Evolutionary conservation across 2,797 vertebrate species (phyloP).

Genomic region (Erethizon dorsatum): DNA sequence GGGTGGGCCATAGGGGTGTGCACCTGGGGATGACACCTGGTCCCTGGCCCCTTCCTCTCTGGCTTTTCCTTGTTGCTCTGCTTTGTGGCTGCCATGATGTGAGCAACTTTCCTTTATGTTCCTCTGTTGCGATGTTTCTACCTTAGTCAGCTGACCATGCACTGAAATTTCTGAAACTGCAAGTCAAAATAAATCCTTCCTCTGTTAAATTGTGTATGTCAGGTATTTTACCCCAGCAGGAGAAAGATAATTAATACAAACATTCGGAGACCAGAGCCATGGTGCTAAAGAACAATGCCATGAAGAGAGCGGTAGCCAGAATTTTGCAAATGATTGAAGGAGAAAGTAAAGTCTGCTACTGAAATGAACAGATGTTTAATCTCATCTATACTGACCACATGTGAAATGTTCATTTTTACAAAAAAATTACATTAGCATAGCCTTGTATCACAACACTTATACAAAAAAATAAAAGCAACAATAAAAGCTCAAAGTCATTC

Average conservation of each 20-base stretch:
- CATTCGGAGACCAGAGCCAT: fast-evolving
- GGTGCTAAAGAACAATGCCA: no score
- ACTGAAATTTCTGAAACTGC: background rate
- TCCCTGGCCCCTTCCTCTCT: background rate
- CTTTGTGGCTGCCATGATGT: no score
- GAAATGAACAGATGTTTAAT: background rate
- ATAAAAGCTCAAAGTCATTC: background rate
- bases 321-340: background rate
- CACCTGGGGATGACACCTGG: background rate
- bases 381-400: no score
- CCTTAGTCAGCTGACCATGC: background rate
- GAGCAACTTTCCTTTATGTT: background rate
- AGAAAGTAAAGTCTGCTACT: background rate
- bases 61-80: background rate
- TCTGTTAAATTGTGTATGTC: background rate
- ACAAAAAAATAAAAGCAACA: background rate
- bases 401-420: background rate
- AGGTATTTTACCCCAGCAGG: background rate
- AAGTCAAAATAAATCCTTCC: background rate
- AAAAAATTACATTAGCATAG: background rate
- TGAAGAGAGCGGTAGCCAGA: background rate
- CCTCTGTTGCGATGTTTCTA: background rate
- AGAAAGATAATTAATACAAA: background rate
- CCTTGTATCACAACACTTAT: background rate
- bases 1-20: background rate